Evolutionary conservation across 2,888 invertebrate species (phyloP).

Genomic region (Lymantria dispar): DNA sequence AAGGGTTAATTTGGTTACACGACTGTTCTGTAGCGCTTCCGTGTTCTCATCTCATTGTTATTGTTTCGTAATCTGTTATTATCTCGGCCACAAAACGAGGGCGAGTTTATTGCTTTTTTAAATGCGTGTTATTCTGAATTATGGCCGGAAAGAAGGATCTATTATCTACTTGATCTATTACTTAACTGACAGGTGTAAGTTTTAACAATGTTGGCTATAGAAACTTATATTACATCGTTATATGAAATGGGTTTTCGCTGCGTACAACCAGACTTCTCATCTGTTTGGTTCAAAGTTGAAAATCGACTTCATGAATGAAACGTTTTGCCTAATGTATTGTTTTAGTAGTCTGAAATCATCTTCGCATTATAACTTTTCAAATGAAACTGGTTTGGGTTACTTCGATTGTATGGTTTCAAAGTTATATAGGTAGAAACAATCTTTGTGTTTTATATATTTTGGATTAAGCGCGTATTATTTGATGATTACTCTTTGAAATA

Average conservation of each 20-base stretch:
- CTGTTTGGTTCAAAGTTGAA: too few relatives aligned
- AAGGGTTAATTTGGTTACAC: slow-evolving; percentile 48
- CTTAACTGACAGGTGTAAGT: slow-evolving; percentile 10
- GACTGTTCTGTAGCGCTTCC: slow-evolving; percentile 43
- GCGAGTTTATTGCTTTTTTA: background rate
- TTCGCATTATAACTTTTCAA: too few relatives aligned
- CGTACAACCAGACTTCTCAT: too few relatives aligned
- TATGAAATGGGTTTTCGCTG: slow-evolving; percentile 15
- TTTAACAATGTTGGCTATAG: slow-evolving; percentile 12
- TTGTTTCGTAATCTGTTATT: slow-evolving; percentile 42
- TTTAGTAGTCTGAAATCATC: too few relatives aligned
- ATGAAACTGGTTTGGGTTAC: too few relatives aligned
- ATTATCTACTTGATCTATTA: slow-evolving; percentile 15
- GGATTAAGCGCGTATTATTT: too few relatives aligned
- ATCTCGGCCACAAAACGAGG: slow-evolving; percentile 27
- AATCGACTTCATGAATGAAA: too few relatives aligned
- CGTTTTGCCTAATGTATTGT: too few relatives aligned
- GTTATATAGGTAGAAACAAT: too few relatives aligned
- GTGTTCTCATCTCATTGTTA: slow-evolving; percentile 45
- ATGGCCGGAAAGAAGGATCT: slow-evolving; percentile 13
- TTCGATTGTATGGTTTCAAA: too few relatives aligned
- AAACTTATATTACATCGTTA: slow-evolving; percentile 13
- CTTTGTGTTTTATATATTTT: too few relatives aligned
- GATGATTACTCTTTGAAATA: too few relatives aligned
- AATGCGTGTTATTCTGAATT: slow-evolving; percentile 8